A percentile compares a stretch with the other conserved stretches of the same genome.
Evolutionary conservation across 2,113 vertebrate species (phyloP).

Genomic region (Myxocyprinus asiaticus): DNA sequence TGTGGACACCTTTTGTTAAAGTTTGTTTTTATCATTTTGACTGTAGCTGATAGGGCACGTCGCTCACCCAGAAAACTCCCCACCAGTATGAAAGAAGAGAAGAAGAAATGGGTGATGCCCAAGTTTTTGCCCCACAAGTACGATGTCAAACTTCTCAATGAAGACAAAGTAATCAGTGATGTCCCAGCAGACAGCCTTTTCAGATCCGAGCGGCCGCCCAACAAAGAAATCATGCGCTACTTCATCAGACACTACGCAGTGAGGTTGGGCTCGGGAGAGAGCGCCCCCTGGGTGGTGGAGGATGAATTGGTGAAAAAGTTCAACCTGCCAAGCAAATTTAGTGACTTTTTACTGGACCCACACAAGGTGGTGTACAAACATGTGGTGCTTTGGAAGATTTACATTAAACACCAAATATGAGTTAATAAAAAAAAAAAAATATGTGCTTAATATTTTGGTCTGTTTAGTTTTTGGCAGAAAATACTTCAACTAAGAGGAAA

Average conservation of each 20-base stretch:
- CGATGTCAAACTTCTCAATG: slow-evolving; percentile 90
- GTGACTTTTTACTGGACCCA: slow-evolving; percentile 93
- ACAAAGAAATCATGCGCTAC: slow-evolving; percentile 97
- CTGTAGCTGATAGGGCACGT: slow-evolving; percentile 87
- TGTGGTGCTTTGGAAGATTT: background rate
- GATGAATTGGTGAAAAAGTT: slow-evolving; percentile 94
- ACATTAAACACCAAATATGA: too few species aligned
- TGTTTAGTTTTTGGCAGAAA: slow-evolving; percentile 89
- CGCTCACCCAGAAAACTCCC: slow-evolving; percentile 94
- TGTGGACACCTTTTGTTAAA: background rate
- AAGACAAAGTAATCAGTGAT: slow-evolving; percentile 95
- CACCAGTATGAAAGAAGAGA: slow-evolving; percentile 91
- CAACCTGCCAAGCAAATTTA: slow-evolving; percentile 94
- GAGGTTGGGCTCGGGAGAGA: slow-evolving; percentile 88
- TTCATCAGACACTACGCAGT: slow-evolving; percentile 93
- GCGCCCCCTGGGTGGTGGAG: slow-evolving; percentile 95
- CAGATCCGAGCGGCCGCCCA: slow-evolving; percentile 93
- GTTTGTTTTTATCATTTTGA: slow-evolving; percentile 27
- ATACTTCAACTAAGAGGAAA: slow-evolving; percentile 88
- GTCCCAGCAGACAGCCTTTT: slow-evolving; percentile 90
- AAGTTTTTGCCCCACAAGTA: slow-evolving; percentile 97
- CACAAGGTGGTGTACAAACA: slow-evolving; percentile 81
- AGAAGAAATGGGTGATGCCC: slow-evolving; percentile 93
- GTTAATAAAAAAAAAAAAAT: too few species aligned
- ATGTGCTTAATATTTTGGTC: background rate